Conservation (phyloP, 1,140 invertebrate genomes). For the Proctacanthus coquilletti region DNA sequence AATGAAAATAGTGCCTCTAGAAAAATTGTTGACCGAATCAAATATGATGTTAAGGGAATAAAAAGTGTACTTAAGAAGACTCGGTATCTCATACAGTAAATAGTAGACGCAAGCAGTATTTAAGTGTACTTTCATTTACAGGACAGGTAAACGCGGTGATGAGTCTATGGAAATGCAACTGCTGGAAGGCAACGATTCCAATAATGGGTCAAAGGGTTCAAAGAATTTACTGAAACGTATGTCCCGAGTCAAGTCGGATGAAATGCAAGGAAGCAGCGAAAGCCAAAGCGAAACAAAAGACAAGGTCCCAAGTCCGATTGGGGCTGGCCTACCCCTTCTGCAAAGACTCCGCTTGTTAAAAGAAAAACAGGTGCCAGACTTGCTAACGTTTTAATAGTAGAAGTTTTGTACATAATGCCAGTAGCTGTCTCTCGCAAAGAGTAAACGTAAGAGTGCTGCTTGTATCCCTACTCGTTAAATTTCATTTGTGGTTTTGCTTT, state of each 20-base stretch:
- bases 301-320: conserved; percentile 49
- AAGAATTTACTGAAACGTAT: conserved; percentile 47
- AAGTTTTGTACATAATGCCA: no score
- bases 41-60: conserved; percentile 65
- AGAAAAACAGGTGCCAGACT: conserved; percentile 74
- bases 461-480: no score
- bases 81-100: no score
- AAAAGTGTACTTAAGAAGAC: conserved; percentile 49
- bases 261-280: conserved; percentile 37
- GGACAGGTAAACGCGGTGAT: conserved; percentile 34
- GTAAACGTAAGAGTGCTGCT: no score
- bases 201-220: conserved; percentile 22
- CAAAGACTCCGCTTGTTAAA: conserved; percentile 61
- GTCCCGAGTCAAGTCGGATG: conserved; percentile 50
- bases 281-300: conserved; percentile 35
- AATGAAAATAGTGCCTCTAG: conserved; percentile 51
- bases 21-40: conserved; percentile 62
- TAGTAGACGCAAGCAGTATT: no score
- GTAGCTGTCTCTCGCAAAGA: no score
- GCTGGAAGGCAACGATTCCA: conserved; percentile 30
- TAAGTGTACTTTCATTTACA: not conserved
- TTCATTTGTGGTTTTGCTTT: no score
- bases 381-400: no score
- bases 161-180: conserved; percentile 52
- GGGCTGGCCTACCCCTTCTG: conserved; percentile 63